Base-by-base conservation (phyloP, 2,797 vertebrate species). In the Hoplostethus atlanticus region DNA sequence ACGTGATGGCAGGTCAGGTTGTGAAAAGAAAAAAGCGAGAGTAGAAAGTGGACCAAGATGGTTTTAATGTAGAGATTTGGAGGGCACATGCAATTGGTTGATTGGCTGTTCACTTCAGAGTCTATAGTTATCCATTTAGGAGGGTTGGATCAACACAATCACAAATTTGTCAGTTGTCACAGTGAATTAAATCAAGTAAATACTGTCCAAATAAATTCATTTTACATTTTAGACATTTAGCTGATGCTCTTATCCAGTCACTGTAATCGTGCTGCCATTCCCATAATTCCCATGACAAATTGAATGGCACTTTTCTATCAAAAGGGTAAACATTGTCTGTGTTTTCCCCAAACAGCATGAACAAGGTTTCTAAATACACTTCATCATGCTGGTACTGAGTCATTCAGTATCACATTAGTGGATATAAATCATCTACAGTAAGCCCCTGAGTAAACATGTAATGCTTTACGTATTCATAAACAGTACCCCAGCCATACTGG, bases 381-480 rank as follows among this genome's bases (percentile, higher is more conserved):
- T 65, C 12, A 28, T 73, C 64, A 28, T 73, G 16, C 28, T 57
- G 54, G 68, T 64, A 77, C 64, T 1, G 6, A 67, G 17, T 65
- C 64, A 58, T 64, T 63, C 42, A 61, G 74, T 63, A 74, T 75
- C 30, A 42, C 42, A 77, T 82, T 61, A 71, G 64, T 52, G 1
- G 63, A 36, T 56, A 65, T 50, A 60, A 74, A 77, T n/a, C 13
- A 73, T 65, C 73, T 30, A 71, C 51, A 63, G 11, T 52, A n/a
- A 69, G 10, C 52, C 12, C 72, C 30, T 68, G 55, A 63, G 16
- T 60, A 74, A 81, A 83, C 50, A 64, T 67, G 13, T 52, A 51
- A 73, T 47, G 16, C 25, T 81, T 76, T 40, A 68, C 48, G 66
- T 77, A 76, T 85, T 81, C 47, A 76, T 72, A 67, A 76, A 81